phyloP scores from a whole-genome alignment of 1,140 invertebrate genomes.

The Hyposmocoma kahamanoa region DNA sequence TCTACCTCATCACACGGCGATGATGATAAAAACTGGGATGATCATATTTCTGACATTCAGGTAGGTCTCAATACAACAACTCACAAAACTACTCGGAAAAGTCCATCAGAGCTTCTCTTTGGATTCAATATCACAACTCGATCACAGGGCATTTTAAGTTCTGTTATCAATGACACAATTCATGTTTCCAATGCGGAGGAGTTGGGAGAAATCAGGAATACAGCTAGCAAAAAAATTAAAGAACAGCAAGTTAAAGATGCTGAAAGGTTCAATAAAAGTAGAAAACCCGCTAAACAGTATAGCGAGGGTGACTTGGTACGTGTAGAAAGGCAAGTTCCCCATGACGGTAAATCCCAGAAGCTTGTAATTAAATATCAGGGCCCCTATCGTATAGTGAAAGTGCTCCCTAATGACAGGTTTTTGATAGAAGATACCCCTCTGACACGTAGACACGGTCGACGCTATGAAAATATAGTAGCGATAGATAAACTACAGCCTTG shows the following conservation, averaged over 20 bases:
- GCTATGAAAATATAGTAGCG: background rate
- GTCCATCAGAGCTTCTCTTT: conserved; percentile 23
- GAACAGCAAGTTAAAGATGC: conserved; percentile 17
- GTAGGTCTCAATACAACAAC: conserved; percentile 24
- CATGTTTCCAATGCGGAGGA: background rate
- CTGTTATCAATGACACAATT: conserved; percentile 12
- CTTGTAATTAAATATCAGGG: conserved; percentile 21
- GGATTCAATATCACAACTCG: conserved; percentile 19
- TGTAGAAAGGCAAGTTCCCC: conserved; percentile 12
- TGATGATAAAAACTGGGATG: conserved; percentile 21
- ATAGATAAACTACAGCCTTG: background rate
- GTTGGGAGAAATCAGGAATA: background rate
- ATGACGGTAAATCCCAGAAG: conserved; percentile 25
- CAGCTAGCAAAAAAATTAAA: conserved; percentile 14
- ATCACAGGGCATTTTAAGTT: conserved; percentile 15
- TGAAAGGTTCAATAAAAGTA: conserved; percentile 14
- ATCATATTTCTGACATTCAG: conserved; percentile 22
- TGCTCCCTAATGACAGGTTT: conserved; percentile 5
- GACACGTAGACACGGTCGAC: background rate
- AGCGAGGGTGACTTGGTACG: conserved; percentile 18
- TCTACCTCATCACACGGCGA: conserved; percentile 12
- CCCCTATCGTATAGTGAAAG: conserved; percentile 17
- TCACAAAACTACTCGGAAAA: conserved; percentile 21
- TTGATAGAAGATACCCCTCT: background rate
- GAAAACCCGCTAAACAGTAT: conserved; percentile 13